These are phyloP conservation scores for Solenopsis invicta DNA, from an alignment of 1,140 invertebrate species.

Conservation along the genomic window DNA sequence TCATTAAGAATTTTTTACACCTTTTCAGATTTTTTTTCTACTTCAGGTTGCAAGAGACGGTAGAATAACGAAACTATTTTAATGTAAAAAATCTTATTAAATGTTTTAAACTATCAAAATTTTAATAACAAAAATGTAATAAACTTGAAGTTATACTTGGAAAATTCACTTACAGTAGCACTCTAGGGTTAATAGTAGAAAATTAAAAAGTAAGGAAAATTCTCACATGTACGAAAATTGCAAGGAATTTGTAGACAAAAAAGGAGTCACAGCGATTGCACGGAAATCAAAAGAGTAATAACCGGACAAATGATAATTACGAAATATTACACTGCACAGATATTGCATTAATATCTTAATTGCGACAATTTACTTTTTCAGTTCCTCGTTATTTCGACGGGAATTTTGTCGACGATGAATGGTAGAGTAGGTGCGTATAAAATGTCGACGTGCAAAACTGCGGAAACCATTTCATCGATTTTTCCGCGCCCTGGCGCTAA, in stretches of 20 bases:
- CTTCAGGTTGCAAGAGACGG: too few relatives aligned
- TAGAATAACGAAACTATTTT: too few relatives aligned
- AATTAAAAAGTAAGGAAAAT: neutral
- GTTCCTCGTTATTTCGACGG: neutral
- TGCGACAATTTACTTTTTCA: neutral
- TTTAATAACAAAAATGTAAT: too few relatives aligned
- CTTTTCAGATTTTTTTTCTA: too few relatives aligned
- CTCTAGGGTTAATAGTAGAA: neutral
- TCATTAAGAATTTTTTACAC: too few relatives aligned
- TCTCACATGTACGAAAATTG: neutral
- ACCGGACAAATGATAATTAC: neutral
- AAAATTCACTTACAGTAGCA: too few relatives aligned
- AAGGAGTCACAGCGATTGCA: too few relatives aligned
- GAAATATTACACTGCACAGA: neutral
- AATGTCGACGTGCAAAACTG: conserved; percentile 10
- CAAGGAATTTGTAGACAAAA: neutral
- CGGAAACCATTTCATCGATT: neutral
- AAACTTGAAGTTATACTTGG: too few relatives aligned
- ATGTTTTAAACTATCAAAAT: too few relatives aligned
- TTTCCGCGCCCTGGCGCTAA: conserved; percentile 24
- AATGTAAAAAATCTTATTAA: too few relatives aligned
- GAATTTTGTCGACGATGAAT: conserved; percentile 11
- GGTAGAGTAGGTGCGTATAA: neutral
- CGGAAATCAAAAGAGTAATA: neutral
- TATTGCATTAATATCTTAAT: conserved; percentile 33